phyloP scores from a whole-genome alignment of 2,888 invertebrate genomes.

The Ecliptopera silaceata region DNA sequence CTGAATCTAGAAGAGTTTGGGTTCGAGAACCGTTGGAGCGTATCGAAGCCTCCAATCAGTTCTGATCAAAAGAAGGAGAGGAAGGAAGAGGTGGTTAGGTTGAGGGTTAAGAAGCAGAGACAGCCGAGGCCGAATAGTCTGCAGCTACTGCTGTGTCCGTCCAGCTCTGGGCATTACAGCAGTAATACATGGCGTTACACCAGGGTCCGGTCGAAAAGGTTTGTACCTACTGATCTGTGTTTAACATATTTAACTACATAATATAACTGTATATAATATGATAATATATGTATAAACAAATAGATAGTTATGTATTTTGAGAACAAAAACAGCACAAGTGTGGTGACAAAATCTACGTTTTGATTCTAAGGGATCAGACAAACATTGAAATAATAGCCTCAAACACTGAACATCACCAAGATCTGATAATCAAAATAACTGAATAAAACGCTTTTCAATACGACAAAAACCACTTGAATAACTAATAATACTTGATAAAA shows the following conservation, averaged over 20 bases:
- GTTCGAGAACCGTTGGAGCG: constrained; percentile 56
- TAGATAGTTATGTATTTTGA: too few relatives aligned
- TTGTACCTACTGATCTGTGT: constrained; percentile 29
- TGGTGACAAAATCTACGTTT: too few relatives aligned
- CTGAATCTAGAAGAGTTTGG: constrained; percentile 61
- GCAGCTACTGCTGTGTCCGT: constrained; percentile 73
- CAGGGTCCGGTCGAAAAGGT: constrained; percentile 75
- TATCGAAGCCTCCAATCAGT: constrained; percentile 53
- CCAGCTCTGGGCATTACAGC: constrained; percentile 74
- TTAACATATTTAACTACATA: neutral
- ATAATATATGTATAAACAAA: too few relatives aligned
- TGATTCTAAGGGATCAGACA: too few relatives aligned
- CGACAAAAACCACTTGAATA: neutral
- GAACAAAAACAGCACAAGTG: too few relatives aligned
- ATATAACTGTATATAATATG: too few relatives aligned
- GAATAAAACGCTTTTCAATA: neutral
- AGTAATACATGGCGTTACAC: constrained; percentile 78
- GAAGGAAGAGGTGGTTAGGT: constrained; percentile 64
- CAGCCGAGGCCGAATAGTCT: constrained; percentile 76
- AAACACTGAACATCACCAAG: too few relatives aligned
- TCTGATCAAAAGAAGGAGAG: constrained; percentile 44
- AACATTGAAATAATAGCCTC: too few relatives aligned
- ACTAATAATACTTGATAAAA: neutral
- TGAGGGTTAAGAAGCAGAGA: constrained; percentile 69
- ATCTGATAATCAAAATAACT: too few relatives aligned